Base-by-base conservation (phyloP, 2,888 invertebrate genomes). In the Tholera decimalis region DNA sequence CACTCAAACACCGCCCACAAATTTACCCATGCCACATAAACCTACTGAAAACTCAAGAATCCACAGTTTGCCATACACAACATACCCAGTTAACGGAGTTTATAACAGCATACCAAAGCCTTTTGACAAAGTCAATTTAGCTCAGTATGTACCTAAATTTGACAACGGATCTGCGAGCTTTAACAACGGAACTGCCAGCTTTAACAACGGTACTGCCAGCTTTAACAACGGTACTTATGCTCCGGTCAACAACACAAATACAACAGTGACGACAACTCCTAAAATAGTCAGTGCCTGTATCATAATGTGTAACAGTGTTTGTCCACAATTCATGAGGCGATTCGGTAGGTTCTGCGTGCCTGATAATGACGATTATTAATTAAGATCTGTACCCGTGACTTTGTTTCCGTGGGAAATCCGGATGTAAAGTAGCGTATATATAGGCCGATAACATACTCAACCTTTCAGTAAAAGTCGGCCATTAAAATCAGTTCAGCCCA, bases 91-190 rank as follows among this genome's bases (percentile, higher is more conserved):
- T 15, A 65, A 55, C 3, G 20, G 49, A 44, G n/a, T 30, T 20
- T 56, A 30, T 6, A 51, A 60, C 18, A 71, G 4, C 28, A 18
- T 3, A 18, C 53, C 70, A 1, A 11, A 8, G 9, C 56, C 65
- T 11, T 20, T 30, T 20, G 53, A 33, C 1, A 66, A 43, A 11
- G 3, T 22, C 11, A 39, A 51, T 26, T 18, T 61, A 44, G 9
- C 15, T 39, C 22, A 33, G 11, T 46, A 70, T 9, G 41, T 37
- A 0, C 64, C 56, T 4, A 55, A 43, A 8, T 43, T 51, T 2
- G 70, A 61, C 15, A 68, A 41, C 15, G 8, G 9, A 3, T 33
- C 44, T 56, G 7, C n/a, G 0, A 46, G n/a, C 8, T 24, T 41
- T 20, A 4, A 8, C n/a, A 37, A 4, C 44, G 44, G 44, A 44